These are phyloP conservation scores for Dasysyrphus tricinctus DNA, from an alignment of 2,888 invertebrate species.

Conservation along the genomic window DNA sequence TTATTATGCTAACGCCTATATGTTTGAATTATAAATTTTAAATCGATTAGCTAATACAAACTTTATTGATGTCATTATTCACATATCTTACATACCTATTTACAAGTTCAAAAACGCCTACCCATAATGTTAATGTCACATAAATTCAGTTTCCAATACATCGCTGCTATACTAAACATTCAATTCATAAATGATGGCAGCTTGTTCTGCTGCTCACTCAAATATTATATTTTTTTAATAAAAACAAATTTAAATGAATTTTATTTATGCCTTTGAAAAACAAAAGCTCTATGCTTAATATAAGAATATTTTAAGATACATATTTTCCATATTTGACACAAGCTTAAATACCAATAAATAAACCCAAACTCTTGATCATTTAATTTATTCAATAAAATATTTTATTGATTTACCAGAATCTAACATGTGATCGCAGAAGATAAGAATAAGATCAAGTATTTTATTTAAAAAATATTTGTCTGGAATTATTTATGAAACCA, in stretches of 20 bases:
- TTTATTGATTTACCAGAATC: background rate
- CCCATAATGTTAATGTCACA: background rate
- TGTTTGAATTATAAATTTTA: background rate
- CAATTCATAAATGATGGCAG: background rate
- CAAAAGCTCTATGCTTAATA: background rate
- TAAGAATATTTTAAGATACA: background rate
- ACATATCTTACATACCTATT: background rate
- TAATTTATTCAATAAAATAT: background rate
- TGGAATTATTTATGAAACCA: background rate
- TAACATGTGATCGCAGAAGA: background rate
- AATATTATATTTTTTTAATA: background rate
- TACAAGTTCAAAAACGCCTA: background rate
- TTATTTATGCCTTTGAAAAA: background rate
- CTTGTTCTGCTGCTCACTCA: background rate
- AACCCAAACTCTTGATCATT: background rate
- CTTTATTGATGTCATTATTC: background rate
- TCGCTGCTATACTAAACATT: background rate
- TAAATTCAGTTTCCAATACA: background rate
- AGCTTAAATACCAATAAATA: background rate
- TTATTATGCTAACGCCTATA: too few species aligned
- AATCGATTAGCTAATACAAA: background rate
- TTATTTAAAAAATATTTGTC: background rate
- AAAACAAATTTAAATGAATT: background rate
- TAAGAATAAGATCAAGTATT: background rate
- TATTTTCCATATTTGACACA: background rate